phyloP scores from a whole-genome alignment of 2,888 invertebrate species.

The Diploptera punctata region DNA sequence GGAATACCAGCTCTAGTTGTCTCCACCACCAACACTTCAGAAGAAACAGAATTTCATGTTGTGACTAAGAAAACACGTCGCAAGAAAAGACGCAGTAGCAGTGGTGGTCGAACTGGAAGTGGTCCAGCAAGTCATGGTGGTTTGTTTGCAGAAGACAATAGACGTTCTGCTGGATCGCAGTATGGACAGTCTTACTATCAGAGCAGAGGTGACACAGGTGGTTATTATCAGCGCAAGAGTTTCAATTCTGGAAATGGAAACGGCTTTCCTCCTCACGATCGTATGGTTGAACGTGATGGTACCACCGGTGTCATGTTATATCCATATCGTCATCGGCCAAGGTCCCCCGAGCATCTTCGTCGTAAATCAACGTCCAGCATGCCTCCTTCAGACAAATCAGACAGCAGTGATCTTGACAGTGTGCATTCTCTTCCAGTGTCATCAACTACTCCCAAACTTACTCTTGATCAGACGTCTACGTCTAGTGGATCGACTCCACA shows the following conservation, averaged over 20 bases:
- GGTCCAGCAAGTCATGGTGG: slow-evolving; percentile 38
- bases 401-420: slow-evolving; percentile 79
- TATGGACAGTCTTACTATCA: slow-evolving; percentile 22
- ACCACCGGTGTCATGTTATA: slow-evolving; percentile 35
- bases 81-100: slow-evolving; percentile 67
- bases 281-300: slow-evolving; percentile 29
- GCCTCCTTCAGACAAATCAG: slow-evolving; percentile 85
- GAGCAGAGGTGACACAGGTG: slow-evolving; percentile 12
- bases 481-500: slow-evolving; percentile 56
- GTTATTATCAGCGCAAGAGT: slow-evolving; percentile 27
- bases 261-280: slow-evolving; percentile 45
- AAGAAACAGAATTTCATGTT: slow-evolving; percentile 72
- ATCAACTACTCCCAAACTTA: slow-evolving; percentile 55
- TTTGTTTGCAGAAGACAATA: slow-evolving; percentile 22
- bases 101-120: slow-evolving; percentile 55
- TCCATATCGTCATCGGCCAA: slow-evolving; percentile 47
- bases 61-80: slow-evolving; percentile 84
- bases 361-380: slow-evolving; percentile 78
- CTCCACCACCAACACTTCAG: slow-evolving; percentile 31
- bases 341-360: slow-evolving; percentile 52
- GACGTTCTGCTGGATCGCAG: slow-evolving; percentile 4
- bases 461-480: slow-evolving; percentile 47
- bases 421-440: slow-evolving; percentile 81
- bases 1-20: not conserved
- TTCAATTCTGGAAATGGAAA: slow-evolving; percentile 40